Percentiles rank a stretch among this genome's conserved stretches.
Evolutionary conservation across 2,888 invertebrate species (phyloP).

Genomic region (Latrodectus elegans): DNA sequence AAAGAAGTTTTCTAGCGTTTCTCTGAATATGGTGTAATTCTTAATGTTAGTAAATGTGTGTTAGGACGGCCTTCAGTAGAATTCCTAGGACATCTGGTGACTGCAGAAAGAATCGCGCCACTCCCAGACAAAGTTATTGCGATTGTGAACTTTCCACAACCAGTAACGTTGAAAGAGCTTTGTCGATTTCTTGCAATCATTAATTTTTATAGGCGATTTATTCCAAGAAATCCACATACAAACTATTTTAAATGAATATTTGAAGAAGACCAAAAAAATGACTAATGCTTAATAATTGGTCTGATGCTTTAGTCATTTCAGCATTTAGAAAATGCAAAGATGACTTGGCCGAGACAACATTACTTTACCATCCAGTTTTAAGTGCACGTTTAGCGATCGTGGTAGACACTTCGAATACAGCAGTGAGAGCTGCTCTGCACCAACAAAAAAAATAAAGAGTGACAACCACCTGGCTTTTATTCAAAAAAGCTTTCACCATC

Average conservation of each 20-base stretch:
- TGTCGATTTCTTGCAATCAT: not conserved
- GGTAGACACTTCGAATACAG: conserved; percentile 32
- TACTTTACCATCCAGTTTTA: conserved; percentile 16
- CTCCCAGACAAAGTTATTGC: conserved; percentile 6
- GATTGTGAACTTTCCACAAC: conserved; percentile 18
- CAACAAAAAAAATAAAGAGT: not conserved
- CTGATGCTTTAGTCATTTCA: not conserved
- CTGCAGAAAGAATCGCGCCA: not conserved
- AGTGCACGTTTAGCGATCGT: conserved; percentile 1
- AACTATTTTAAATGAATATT: conserved; percentile 10
- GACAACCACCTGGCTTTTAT: not conserved
- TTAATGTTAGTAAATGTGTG: conserved; percentile 72
- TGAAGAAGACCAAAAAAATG: conserved; percentile 12
- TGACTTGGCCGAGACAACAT: conserved; percentile 20
- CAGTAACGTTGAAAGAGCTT: not conserved
- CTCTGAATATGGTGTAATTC: not conserved
- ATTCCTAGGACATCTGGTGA: not conserved
- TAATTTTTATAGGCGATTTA: conserved; percentile 12
- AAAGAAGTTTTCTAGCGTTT: not conserved
- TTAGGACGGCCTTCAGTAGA: not conserved
- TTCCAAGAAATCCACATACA: conserved; percentile 12
- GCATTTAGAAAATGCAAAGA: conserved; percentile 13
- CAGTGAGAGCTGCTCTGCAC: not conserved
- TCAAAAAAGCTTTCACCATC: not conserved
- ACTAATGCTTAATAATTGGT: not conserved